Base-by-base conservation (phyloP, 2,797 vertebrate species). In the Pterois miles region DNA sequence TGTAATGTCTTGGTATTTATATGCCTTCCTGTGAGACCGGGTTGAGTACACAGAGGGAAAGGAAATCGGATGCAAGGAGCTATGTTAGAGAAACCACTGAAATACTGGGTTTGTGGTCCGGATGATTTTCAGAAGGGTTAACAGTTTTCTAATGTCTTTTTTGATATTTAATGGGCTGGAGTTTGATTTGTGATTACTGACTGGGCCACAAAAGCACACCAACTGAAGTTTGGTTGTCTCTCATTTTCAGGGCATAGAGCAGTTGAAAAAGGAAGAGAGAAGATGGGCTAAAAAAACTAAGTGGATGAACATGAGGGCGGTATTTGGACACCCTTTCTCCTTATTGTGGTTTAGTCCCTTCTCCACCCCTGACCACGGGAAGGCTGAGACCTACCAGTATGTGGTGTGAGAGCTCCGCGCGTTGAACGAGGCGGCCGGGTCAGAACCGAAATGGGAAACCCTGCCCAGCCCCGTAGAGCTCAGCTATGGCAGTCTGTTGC, bases 191-290 rank as follows among this genome's bases (percentile, higher is more conserved):
- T 87, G 70, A 86, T 73, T 43, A 57, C 62, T 75, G 60, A 60
- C 40, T 22, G 65, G 76, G 50, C 81, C 58, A 65, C 52, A 36
- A 71, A 80, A 77, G 62, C 86, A 83, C 79, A 76, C 78, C 80
- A 92, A 92, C 93, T 96, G 93, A 95, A 96, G 94, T 94, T 85
- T 92, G 94, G 94, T 94, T 95, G 92, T 96, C 88, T 96, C 91
- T 95, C 96, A 85, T 99, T 99, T 99, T 93, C 98, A 99, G 98
- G 98, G 98, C 92, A 99, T 99, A 99, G 98, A 99, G 94, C 98
- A 99, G 91, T 98, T 99, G 98, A 99, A 99, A 98, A 99, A 99
- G 97, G 98, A 99, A 98, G 98, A 99, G 98, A 97, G 98, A 99
- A 98, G 97, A 98, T 99, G 98, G 98, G 96, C 97, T 96, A 99